phyloP scores from a whole-genome alignment of 2,888 invertebrate species.

The Lamellibrachia columna region DNA sequence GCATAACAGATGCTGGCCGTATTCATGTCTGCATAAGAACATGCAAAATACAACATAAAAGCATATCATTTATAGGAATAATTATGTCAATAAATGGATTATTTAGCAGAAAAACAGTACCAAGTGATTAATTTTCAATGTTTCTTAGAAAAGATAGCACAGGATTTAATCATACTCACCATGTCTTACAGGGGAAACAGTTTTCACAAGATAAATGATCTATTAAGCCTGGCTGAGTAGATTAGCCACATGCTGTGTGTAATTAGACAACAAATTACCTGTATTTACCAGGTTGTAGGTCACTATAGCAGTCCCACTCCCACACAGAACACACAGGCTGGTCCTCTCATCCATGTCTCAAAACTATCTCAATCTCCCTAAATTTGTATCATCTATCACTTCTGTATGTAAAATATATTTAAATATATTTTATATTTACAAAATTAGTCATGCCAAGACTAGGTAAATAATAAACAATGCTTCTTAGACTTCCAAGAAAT shows the following conservation, averaged over 20 bases:
- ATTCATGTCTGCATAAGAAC: not conserved
- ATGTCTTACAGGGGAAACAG: not conserved
- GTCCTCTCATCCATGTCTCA: not conserved
- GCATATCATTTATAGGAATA: not conserved
- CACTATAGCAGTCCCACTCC: not conserved
- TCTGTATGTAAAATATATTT: not conserved
- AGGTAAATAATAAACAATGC: not conserved
- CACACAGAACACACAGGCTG: not conserved
- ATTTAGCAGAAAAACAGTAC: not conserved
- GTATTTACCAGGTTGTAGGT: slow-evolving; percentile 16
- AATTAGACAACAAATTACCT: slow-evolving; percentile 16
- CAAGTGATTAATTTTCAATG: slow-evolving; percentile 4
- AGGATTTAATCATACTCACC: slow-evolving; percentile 12
- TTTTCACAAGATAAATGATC: slow-evolving; percentile 16
- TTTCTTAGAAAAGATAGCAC: slow-evolving; percentile 6
- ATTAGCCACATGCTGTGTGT: slow-evolving; percentile 16
- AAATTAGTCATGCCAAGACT: not conserved
- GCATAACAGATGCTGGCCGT: not conserved
- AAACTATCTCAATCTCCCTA: not conserved
- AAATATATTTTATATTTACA: not conserved
- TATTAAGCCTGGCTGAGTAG: slow-evolving; percentile 12
- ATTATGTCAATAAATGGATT: not conserved
- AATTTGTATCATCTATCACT: not conserved
- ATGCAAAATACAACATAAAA: not conserved
- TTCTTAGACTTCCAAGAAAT: not conserved